These are phyloP conservation scores for Caenorhabditis virilis DNA, from an alignment of 2,888 invertebrate species.

Conservation along the genomic window DNA sequence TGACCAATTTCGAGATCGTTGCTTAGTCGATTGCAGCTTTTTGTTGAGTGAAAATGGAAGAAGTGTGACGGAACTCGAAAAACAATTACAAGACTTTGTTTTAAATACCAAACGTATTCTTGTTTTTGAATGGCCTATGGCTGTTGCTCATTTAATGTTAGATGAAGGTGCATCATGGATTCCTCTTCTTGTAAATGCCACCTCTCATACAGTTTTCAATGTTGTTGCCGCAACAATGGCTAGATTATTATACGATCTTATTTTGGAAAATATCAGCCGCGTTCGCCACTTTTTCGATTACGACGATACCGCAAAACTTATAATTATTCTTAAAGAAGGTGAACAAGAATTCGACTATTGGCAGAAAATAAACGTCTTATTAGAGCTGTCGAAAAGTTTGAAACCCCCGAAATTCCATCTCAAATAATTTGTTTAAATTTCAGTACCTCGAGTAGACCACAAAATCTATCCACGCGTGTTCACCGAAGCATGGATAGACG, in stretches of 20 bases:
- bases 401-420: neutral
- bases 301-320: conserved; percentile 19
- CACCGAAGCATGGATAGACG: conserved; percentile 43
- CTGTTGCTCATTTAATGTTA: conserved; percentile 47
- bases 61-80: conserved; percentile 30
- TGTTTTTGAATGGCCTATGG: conserved; percentile 46
- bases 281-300: conserved; percentile 30
- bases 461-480: conserved; percentile 50
- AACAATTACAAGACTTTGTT: conserved; percentile 39
- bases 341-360: conserved; percentile 30
- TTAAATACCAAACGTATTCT: conserved; percentile 31
- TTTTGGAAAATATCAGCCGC: conserved; percentile 36
- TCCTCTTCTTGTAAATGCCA: conserved; percentile 34
- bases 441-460: conserved; percentile 49
- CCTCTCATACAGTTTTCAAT: conserved; percentile 39
- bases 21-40: conserved; percentile 36
- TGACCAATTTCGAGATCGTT: conserved; percentile 21
- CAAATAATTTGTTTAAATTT: conserved; percentile 5
- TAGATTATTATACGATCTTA: conserved; percentile 38
- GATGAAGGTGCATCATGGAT: conserved; percentile 50
- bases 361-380: conserved; percentile 28
- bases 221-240: conserved; percentile 47
- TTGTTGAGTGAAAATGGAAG: conserved; percentile 33
- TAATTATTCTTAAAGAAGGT: conserved; percentile 22
- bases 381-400: conserved; percentile 30